A percentile compares a stretch with the other conserved stretches of the same genome.
Evolutionary conservation across 2,113 vertebrate species (phyloP).

Genomic region (Onychorhynchus coronatus): DNA sequence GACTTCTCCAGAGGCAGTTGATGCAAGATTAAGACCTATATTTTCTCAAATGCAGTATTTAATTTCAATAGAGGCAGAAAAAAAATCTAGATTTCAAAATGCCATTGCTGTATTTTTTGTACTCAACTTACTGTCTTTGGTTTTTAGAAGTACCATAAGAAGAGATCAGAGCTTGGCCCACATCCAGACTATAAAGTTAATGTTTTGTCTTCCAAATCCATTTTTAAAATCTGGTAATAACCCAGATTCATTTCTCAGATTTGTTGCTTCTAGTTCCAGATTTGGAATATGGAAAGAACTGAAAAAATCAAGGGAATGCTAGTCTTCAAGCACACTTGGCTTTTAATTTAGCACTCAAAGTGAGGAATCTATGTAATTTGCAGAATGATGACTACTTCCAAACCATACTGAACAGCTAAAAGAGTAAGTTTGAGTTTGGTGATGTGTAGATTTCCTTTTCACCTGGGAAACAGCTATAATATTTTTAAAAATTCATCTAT

Average conservation of each 20-base stretch:
- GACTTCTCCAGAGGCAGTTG: not conserved
- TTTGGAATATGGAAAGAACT: not conserved
- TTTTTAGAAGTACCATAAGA: not conserved
- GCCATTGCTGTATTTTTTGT: not conserved
- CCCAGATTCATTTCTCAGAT: conserved; percentile 1
- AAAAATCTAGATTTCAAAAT: not conserved
- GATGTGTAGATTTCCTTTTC: not conserved
- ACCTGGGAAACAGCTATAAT: not conserved
- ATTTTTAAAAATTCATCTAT: not conserved
- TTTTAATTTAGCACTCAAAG: conserved; percentile 1
- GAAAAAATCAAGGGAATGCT: conserved; percentile 19
- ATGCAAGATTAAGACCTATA: not conserved
- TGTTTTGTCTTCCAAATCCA: conserved; percentile 16
- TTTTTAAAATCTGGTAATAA: conserved; percentile 10
- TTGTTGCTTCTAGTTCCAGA: not conserved
- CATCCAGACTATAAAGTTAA: not conserved
- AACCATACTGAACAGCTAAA: not conserved
- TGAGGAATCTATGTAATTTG: not conserved
- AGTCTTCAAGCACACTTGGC: not conserved
- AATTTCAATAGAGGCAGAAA: not conserved
- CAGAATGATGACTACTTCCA: not conserved
- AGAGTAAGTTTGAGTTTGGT: not conserved
- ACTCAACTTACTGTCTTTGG: not conserved
- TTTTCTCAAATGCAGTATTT: not conserved
- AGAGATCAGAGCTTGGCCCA: not conserved